A percentile compares a stretch with the other conserved stretches of the same genome.
These are phyloP conservation scores for Sebastes kiyomatsui DNA, from an alignment of 2,797 vertebrate genomes.

Conservation along the genomic window DNA sequence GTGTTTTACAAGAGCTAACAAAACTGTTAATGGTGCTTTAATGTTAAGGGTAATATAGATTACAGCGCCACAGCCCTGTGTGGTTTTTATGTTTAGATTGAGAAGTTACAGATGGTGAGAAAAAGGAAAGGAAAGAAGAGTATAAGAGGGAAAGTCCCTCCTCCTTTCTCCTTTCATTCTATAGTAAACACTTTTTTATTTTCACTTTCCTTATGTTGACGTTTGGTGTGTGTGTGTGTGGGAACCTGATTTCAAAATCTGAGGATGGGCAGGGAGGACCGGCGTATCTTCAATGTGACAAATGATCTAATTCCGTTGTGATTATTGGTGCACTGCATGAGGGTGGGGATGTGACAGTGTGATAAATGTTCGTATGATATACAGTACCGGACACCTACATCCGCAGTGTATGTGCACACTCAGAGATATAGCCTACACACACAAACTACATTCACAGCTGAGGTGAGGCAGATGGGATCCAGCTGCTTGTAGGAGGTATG, in stretches of 20 bases:
- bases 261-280: neutral
- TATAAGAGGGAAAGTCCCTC: neutral
- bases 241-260: neutral
- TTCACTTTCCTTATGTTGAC: neutral
- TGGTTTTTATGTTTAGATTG: neutral
- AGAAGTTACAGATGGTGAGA: slow-evolving; percentile 20
- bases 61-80: neutral
- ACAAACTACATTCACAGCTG: slow-evolving; percentile 26
- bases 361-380: slow-evolving; percentile 24
- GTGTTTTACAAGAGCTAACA: slow-evolving; percentile 33
- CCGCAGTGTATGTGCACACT: neutral
- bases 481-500: slow-evolving; percentile 43
- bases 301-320: slow-evolving; percentile 23
- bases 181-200: slow-evolving; percentile 22
- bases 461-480: slow-evolving; percentile 47
- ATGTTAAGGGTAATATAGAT: slow-evolving; percentile 3
- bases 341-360: slow-evolving; percentile 30
- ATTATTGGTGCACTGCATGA: slow-evolving; percentile 14
- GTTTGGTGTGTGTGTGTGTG: neutral
- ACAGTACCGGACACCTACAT: neutral
- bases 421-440: neutral
- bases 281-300: slow-evolving; percentile 25
- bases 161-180: neutral
- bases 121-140: neutral
- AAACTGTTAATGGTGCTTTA: slow-evolving; percentile 1